Base-by-base conservation (phyloP, 2,888 invertebrate genomes). In the Cerastis leucographa region DNA sequence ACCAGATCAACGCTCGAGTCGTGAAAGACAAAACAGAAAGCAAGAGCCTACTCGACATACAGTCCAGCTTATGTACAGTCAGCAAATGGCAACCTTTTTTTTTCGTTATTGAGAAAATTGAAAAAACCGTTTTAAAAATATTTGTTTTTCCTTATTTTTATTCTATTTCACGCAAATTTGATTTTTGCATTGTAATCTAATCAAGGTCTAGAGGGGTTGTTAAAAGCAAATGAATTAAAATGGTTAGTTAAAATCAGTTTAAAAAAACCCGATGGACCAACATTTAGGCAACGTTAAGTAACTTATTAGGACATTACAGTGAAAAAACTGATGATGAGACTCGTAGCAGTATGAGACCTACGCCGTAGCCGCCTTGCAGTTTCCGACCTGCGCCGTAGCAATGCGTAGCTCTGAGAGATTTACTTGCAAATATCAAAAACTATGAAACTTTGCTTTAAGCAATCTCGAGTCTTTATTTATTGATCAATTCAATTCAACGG, bases 401-500 rank as follows among this genome's bases (percentile, higher is more conserved):
- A 2, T 0, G 40, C 29, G 25, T 66, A 44, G 76, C 59, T 17
- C 29, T 29, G 14, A 35, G 35, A 44, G 14, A 62, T 76, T 67
- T 44, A 8, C 29, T 42, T n/a, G 25, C 14, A 49, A 66, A 66
- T 76, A 61, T 61, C 5, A 49, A 65, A 77, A 67, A 76, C 49
- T 17, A 76, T 59, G 25, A 35, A 71, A 65, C 40, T 44, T 71
- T 80, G 35, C 29, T 22, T 56, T 61, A 42, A 51, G 22, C 44
- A 56, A 76, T 84, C 29, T 84, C 29, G 46, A 59, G 56, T 51
- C 51, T 70, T 83, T 76, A 72, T 78, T 74, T 77, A 76, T 77
- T 62, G 59, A 64, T 51, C 51, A 77, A 62, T 74, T 56, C 65
- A 79, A 84, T 86, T 82, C 72, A 71, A 82, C 73, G 86, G 78